Evolutionary conservation across 1,140 invertebrate species (phyloP).

Genomic region (Cydia fagiglandana): DNA sequence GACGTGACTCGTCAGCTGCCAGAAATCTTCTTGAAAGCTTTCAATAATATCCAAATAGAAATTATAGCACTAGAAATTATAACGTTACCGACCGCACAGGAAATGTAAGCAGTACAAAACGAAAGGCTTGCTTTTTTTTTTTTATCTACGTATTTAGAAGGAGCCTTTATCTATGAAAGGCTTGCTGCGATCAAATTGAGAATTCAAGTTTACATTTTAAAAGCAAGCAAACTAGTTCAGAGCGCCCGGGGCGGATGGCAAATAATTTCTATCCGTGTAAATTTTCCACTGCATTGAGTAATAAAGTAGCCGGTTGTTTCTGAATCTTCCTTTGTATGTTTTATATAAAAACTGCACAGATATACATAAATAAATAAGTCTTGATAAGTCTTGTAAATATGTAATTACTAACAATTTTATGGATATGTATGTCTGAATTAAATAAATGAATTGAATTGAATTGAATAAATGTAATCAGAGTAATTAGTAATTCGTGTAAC

Average conservation of each 20-base stretch:
- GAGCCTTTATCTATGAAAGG: too few species aligned
- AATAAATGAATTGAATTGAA: too few species aligned
- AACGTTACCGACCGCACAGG: neutral
- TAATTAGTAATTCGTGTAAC: neutral
- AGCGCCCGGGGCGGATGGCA: constrained; percentile 12
- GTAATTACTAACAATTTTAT: too few species aligned
- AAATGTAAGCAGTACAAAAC: neutral
- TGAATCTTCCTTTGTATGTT: neutral
- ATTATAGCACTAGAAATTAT: neutral
- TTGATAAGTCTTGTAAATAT: too few species aligned
- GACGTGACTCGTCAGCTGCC: neutral
- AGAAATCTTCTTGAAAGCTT: neutral
- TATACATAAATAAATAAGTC: too few species aligned
- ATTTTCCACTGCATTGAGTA: constrained; percentile 23
- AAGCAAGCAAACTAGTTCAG: constrained; percentile 18
- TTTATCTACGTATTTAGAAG: too few species aligned
- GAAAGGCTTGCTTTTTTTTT: neutral
- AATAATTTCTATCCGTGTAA: neutral
- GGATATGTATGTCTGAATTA: too few species aligned
- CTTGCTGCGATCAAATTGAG: neutral
- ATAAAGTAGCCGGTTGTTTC: neutral
- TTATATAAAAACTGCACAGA: neutral
- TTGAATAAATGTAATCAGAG: neutral
- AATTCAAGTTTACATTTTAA: constrained; percentile 25
- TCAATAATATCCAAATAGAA: neutral